phyloP scores from a whole-genome alignment of 2,113 vertebrate genomes.

The Dasyprocta punctata region DNA sequence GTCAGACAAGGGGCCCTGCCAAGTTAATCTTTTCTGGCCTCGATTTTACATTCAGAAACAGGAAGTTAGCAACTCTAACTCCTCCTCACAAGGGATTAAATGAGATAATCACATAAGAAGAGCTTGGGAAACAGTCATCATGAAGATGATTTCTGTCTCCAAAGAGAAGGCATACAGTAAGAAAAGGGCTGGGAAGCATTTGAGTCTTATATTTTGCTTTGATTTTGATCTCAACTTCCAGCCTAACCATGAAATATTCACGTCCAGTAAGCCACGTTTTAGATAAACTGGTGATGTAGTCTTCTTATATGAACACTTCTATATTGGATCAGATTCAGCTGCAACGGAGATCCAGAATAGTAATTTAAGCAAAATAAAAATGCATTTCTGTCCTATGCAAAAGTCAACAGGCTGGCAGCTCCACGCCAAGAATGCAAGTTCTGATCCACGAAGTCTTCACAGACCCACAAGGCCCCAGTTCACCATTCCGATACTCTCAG shows the following conservation, averaged over 20 bases:
- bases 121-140: not conserved
- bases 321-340: not conserved
- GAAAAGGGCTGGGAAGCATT: not conserved
- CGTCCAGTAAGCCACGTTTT: not conserved
- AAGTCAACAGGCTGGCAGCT: not conserved
- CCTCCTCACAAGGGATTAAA: not conserved
- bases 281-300: not conserved
- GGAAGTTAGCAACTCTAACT: not conserved
- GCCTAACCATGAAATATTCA: conserved; percentile 15
- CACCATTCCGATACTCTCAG: not conserved
- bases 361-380: conserved; percentile 56
- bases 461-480: not conserved
- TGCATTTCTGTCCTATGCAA: not conserved
- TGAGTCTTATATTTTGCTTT: not conserved
- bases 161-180: not conserved
- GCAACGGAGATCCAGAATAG: not conserved
- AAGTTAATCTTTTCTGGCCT: not conserved
- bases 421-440: too few species aligned
- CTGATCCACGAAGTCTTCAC: not conserved
- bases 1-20: not conserved
- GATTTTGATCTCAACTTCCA: conserved; percentile 17
- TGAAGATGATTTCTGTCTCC: not conserved
- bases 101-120: not conserved
- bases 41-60: not conserved
- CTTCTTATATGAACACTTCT: not conserved